These are phyloP conservation scores for Pipa parva DNA, from an alignment of 2,113 vertebrate species.

Conservation along the genomic window DNA sequence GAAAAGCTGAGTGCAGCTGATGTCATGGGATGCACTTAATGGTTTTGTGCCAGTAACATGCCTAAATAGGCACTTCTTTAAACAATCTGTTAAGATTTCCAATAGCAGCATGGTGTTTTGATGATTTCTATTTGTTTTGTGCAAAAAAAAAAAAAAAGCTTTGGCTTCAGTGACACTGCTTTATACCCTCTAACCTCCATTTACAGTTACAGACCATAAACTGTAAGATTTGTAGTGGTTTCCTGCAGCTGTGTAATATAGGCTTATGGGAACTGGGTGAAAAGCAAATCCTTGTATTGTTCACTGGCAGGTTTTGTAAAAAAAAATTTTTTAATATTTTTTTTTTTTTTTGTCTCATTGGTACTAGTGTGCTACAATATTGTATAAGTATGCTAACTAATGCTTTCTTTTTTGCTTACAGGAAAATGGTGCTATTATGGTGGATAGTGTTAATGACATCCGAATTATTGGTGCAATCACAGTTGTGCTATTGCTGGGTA, in stretches of 20 bases:
- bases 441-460: conserved; percentile 82
- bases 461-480: conserved; percentile 93
- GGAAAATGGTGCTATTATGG: conserved; percentile 75
- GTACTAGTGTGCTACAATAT: too few species aligned
- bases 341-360: too few species aligned
- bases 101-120: neutral
- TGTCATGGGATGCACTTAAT: neutral
- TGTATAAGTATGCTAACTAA: neutral
- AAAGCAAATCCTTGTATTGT: too few species aligned
- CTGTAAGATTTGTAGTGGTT: too few species aligned
- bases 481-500: conserved; percentile 84
- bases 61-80: conserved; percentile 1
- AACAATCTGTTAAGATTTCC: conserved; percentile 3
- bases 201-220: too few species aligned
- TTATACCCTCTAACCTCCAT: too few species aligned
- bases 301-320: too few species aligned
- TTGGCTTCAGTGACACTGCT: too few species aligned
- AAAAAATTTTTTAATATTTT: too few species aligned
- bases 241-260: too few species aligned
- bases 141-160: too few species aligned
- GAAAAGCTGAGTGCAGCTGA: neutral
- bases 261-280: too few species aligned
- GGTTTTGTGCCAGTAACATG: conserved; percentile 11
- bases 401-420: conserved; percentile 47
- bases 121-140: neutral